Percentiles rank a stretch among this genome's conserved stretches.
Conservation (phyloP, 2,113 vertebrate genomes). For the Crotalus viridis region DNA sequence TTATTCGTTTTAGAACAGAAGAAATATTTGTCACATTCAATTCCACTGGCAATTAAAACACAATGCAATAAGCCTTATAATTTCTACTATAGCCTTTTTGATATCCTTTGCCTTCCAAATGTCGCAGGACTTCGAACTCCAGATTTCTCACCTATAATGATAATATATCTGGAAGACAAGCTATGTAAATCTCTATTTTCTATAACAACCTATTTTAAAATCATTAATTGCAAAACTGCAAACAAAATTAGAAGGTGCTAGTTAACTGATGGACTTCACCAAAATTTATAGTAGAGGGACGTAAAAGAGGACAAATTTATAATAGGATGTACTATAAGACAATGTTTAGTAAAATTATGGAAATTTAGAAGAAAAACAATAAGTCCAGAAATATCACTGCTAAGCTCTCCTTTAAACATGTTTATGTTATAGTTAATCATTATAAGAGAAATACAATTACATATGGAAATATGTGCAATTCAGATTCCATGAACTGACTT, state of each 20-base stretch:
- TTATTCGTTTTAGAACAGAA: background rate
- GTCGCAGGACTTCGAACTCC: background rate
- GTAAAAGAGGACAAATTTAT: background rate
- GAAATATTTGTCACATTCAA: background rate
- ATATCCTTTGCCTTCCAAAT: background rate
- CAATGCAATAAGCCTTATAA: background rate
- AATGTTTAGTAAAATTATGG: background rate
- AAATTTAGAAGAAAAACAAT: background rate
- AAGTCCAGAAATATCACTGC: background rate
- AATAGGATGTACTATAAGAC: background rate
- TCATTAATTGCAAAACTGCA: background rate
- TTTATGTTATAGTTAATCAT: background rate
- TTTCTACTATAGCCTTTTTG: background rate
- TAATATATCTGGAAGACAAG: background rate
- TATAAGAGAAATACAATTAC: background rate
- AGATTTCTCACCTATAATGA: background rate
- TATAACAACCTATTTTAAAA: background rate
- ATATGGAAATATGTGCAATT: background rate
- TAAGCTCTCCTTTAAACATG: background rate
- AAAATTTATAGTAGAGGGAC: background rate
- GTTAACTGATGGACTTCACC: background rate
- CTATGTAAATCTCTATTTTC: background rate
- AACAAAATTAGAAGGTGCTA: background rate
- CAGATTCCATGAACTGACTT: background rate
- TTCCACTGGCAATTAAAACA: background rate